These are phyloP conservation scores for Agrilus planipennis DNA, from an alignment of 1,140 invertebrate species.

Conservation along the genomic window DNA sequence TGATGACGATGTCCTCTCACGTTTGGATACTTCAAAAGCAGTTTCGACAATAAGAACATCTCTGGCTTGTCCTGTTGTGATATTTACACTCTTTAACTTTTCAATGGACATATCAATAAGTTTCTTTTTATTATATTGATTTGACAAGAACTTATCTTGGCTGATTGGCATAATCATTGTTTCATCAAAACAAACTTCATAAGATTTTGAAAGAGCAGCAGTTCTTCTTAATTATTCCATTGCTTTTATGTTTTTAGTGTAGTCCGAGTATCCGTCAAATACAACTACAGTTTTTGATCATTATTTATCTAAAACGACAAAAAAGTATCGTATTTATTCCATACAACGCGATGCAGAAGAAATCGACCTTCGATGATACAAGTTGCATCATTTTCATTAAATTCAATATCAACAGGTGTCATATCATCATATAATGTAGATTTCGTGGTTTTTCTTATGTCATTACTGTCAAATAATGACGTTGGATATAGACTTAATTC, in stretches of 20 bases:
- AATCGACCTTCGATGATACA: too few species aligned
- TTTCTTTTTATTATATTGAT: conserved; percentile 4
- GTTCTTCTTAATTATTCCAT: not conserved
- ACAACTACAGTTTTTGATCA: not conserved
- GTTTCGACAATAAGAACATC: conserved; percentile 7
- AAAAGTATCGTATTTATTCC: too few species aligned
- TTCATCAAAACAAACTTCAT: conserved; percentile 1
- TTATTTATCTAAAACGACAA: too few species aligned
- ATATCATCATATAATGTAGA: too few species aligned
- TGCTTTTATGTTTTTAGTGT: not conserved
- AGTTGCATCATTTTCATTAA: too few species aligned
- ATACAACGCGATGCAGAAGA: too few species aligned
- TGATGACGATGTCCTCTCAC: too few species aligned
- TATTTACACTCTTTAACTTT: not conserved
- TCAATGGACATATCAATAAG: not conserved
- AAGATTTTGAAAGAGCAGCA: not conserved
- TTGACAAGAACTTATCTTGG: conserved; percentile 3
- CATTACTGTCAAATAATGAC: too few species aligned
- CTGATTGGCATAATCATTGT: not conserved
- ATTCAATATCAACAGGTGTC: too few species aligned
- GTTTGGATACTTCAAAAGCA: too few species aligned
- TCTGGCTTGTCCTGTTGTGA: not conserved
- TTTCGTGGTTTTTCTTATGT: too few species aligned
- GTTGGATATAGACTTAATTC: too few species aligned
- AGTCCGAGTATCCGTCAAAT: not conserved